phyloP scores from a whole-genome alignment of 2,797 vertebrate species.

The Dromococcyx pavoninus region DNA sequence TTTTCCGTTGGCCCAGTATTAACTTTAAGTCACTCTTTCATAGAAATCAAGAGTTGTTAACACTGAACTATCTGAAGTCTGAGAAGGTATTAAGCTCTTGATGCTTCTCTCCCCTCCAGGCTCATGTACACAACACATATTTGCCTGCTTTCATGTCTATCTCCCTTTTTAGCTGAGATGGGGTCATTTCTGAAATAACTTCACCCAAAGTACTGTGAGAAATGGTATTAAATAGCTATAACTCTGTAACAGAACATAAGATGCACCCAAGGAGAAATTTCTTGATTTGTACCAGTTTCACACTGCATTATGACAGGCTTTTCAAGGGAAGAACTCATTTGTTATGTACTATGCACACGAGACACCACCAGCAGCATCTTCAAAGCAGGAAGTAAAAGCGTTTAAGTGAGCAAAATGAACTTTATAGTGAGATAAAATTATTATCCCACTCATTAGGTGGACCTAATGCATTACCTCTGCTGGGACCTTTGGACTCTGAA shows the following conservation, averaged over 20 bases:
- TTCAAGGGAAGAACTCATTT: slow-evolving; percentile 20
- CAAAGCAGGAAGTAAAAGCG: slow-evolving; percentile 41
- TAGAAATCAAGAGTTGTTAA: neutral
- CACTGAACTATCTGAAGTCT: neutral
- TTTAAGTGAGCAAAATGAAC: slow-evolving; percentile 35
- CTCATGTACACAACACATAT: neutral
- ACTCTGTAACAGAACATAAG: neutral
- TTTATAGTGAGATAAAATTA: slow-evolving; percentile 65
- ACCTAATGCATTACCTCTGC: slow-evolving; percentile 74
- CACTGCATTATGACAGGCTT: neutral
- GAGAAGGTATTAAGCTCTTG: neutral
- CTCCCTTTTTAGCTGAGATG: neutral
- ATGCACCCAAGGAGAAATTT: neutral
- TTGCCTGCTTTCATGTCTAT: neutral
- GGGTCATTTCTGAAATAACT: neutral
- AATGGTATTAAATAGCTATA: neutral
- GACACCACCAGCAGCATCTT: slow-evolving; percentile 29
- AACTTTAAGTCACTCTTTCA: neutral
- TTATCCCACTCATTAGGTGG: slow-evolving; percentile 72
- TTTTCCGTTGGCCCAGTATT: neutral
- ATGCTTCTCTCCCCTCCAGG: neutral
- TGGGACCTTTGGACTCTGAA: slow-evolving; percentile 68
- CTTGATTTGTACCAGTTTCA: neutral
- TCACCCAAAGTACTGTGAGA: neutral
- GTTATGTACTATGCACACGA: neutral